Evolutionary conservation across 1,140 invertebrate species (phyloP).

Genomic region (Philopotamus ludificatus): DNA sequence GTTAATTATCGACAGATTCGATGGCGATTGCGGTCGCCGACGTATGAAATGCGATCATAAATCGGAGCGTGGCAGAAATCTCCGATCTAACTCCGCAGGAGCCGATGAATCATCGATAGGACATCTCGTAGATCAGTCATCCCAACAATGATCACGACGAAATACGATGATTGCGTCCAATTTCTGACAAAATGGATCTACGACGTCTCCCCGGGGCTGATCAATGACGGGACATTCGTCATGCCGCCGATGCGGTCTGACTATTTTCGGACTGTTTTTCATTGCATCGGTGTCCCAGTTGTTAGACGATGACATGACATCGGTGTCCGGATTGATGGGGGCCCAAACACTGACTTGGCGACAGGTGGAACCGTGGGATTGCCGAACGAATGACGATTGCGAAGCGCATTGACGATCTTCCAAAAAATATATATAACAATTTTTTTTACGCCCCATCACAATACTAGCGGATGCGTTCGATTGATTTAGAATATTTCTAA

Average conservation of each 20-base stretch:
- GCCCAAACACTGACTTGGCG: background rate
- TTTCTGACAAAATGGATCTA: too few relatives aligned
- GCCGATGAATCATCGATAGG: too few relatives aligned
- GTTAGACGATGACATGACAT: background rate
- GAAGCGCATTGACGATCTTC: background rate
- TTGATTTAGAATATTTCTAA: constrained; percentile 8
- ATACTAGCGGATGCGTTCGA: too few relatives aligned
- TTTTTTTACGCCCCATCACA: background rate
- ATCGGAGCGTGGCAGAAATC: too few relatives aligned
- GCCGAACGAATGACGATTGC: background rate
- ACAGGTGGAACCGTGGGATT: background rate
- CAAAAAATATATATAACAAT: background rate
- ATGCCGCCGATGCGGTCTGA: background rate
- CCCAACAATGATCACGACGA: too few relatives aligned
- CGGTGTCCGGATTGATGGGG: constrained; percentile 11
- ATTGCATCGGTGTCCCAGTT: background rate
- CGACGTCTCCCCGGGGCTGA: background rate
- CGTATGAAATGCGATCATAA: too few relatives aligned
- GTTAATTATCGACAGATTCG: too few relatives aligned
- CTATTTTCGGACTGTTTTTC: constrained; percentile 6
- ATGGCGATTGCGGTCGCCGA: too few relatives aligned
- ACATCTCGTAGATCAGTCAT: too few relatives aligned
- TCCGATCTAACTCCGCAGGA: too few relatives aligned
- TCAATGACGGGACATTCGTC: constrained; percentile 27
- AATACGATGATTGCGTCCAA: too few relatives aligned